Evolutionary conservation across 1,140 invertebrate genomes (phyloP).

Genomic region (Coenobita brevimanus): DNA sequence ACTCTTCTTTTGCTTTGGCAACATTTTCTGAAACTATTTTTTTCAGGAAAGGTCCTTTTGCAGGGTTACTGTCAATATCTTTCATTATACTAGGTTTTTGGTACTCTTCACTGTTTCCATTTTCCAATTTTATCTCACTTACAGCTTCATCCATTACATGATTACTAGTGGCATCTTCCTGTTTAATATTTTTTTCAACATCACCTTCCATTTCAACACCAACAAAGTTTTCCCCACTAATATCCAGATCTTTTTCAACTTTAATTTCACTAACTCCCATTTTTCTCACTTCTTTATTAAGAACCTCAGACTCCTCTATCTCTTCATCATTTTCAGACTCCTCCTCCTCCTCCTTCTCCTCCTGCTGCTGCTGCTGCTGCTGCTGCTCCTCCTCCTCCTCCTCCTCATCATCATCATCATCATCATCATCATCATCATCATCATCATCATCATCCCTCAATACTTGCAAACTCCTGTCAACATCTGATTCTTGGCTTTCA

Average conservation of each 20-base stretch:
- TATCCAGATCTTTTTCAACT: not conserved
- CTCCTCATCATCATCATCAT: not conserved
- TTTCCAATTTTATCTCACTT: too few species aligned
- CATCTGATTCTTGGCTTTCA: not conserved
- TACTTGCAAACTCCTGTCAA: not conserved
- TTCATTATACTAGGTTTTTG: too few species aligned
- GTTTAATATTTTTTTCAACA: too few species aligned
- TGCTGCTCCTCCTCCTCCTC: not conserved
- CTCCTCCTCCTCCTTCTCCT: not conserved
- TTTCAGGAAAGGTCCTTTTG: too few species aligned
- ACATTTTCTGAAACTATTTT: too few species aligned
- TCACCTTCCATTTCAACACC: not conserved
- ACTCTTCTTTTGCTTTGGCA: too few species aligned
- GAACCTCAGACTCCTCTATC: not conserved
- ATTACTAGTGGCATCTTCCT: too few species aligned
- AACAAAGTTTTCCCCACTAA: not conserved
- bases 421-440: not conserved
- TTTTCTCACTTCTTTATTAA: not conserved
- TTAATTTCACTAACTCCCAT: too few species aligned
- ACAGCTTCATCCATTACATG: too few species aligned
- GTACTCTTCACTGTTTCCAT: too few species aligned
- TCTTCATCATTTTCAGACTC: not conserved
- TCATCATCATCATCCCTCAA: not conserved
- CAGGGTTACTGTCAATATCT: too few species aligned
- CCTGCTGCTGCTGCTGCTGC: not conserved